Evolutionary conservation across 2,113 vertebrate genomes (phyloP), one percentile per base, ranked within the genome.

Genomic region (Gasterosteus nipponicus): DNA sequence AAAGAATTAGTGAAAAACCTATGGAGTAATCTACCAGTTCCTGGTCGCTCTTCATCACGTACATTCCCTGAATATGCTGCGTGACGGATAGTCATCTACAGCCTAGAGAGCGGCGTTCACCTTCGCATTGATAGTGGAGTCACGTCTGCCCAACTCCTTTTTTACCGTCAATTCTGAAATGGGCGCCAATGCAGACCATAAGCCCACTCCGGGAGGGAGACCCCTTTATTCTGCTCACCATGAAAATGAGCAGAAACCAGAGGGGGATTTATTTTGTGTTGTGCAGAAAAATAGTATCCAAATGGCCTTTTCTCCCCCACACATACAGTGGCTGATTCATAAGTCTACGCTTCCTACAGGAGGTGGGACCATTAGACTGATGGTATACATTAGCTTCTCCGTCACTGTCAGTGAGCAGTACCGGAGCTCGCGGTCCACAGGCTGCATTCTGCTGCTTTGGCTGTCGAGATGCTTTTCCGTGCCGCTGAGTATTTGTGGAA

Each of bases 51-150:
- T 53, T 5, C 60, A 71, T 78, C 18, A 26, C 59, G 73, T 53
- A 49, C 26, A 63, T 63, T 56, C 15, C 15, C 15, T 41, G 35
- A 57, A 58, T 71, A 49, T 49, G 74, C 84, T 26, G 4, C 5
- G 59, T 59, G 74, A 69, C 66, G 54, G 63, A 14, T 29, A 44
- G 7, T 26, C 29, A 61, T 73, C 22, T 1, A 18, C n/a, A 42
- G 8, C 66, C 39, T 19, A 41, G 46, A 57, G 53, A 35, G 46
- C n/a, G 31, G 64, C 70, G 67, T 69, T 83, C 72, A n/a, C 26
- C 65, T 33, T 73, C 54, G 73, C 79, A 81, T 91, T 89, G 77
- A 76, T 79, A 91, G 82, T 83, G 68, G 62, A 89, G 79, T 91
- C 71, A 88, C 83, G 74, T 89, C 81, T 75, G 59, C 77, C 76